A percentile compares a stretch with the other conserved stretches of the same genome.
Conservation (phyloP, 2,113 vertebrate species). For the Pampusana beccarii region DNA sequence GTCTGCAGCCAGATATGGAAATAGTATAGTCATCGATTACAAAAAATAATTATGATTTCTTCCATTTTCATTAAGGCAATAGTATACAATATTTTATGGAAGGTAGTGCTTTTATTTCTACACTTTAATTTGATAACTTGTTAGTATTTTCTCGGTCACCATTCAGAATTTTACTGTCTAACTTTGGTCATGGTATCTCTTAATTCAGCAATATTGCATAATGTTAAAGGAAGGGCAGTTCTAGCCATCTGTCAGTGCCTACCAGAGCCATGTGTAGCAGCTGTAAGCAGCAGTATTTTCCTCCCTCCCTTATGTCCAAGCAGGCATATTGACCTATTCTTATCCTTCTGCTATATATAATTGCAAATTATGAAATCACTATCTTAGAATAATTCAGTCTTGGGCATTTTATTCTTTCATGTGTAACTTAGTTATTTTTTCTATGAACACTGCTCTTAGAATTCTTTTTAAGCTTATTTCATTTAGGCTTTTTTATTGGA, state of each 20-base stretch:
- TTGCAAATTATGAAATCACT: neutral
- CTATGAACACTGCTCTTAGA: neutral
- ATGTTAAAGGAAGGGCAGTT: neutral
- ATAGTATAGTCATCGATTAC: neutral
- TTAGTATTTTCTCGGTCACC: neutral
- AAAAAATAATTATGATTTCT: neutral
- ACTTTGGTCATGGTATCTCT: neutral
- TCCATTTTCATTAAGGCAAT: neutral
- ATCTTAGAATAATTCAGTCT: neutral
- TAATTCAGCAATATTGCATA: constrained; percentile 12
- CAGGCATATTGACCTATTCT: neutral
- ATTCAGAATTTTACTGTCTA: neutral
- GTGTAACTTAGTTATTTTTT: rapidly evolving
- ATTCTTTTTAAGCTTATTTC: neutral
- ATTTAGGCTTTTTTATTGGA: neutral
- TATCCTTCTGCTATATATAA: neutral
- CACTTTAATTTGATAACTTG: neutral
- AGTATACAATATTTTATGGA: neutral
- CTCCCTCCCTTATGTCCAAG: constrained; percentile 31
- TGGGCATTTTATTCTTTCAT: neutral
- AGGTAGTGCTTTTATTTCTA: neutral
- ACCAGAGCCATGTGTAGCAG: constrained; percentile 26
- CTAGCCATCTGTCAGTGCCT: constrained; percentile 47
- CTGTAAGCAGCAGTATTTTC: constrained; percentile 46
- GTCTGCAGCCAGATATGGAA: neutral